Percentiles rank a stretch among this genome's conserved stretches.
phyloP scores from a whole-genome alignment of 2,113 vertebrate genomes.

The Pipra filicauda region DNA sequence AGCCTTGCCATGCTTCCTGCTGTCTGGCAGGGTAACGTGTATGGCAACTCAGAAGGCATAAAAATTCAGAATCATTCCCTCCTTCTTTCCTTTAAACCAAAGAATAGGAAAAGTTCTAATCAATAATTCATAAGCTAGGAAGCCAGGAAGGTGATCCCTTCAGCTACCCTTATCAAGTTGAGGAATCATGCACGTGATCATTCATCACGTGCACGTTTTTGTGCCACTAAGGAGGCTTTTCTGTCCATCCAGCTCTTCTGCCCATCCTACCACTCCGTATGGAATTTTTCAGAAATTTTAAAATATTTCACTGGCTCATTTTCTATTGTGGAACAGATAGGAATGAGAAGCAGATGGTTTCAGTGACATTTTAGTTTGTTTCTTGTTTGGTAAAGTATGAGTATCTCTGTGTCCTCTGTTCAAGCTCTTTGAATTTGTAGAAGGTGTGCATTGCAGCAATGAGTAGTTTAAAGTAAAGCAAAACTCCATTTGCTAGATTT shows the following conservation, averaged over 20 bases:
- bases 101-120: neutral
- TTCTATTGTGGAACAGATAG: neutral
- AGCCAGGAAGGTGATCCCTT: neutral
- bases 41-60: rapidly evolving
- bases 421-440: neutral
- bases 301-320: neutral
- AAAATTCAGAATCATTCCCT: neutral
- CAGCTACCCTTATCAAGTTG: neutral
- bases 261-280: neutral
- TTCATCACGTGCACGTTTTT: neutral
- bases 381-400: neutral
- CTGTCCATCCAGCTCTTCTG: neutral
- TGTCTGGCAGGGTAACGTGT: neutral
- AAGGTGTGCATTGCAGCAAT: neutral
- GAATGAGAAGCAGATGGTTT: neutral
- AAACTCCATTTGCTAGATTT: neutral
- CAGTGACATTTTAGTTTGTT: neutral
- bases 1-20: rapidly evolving
- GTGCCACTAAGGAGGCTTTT: neutral
- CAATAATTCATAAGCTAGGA: neutral
- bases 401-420: neutral
- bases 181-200: neutral
- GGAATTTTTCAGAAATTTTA: neutral
- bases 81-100: neutral
- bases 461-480: neutral